Base-by-base conservation (phyloP, 2,888 invertebrate species). In the Sylvicola cinctus region DNA sequence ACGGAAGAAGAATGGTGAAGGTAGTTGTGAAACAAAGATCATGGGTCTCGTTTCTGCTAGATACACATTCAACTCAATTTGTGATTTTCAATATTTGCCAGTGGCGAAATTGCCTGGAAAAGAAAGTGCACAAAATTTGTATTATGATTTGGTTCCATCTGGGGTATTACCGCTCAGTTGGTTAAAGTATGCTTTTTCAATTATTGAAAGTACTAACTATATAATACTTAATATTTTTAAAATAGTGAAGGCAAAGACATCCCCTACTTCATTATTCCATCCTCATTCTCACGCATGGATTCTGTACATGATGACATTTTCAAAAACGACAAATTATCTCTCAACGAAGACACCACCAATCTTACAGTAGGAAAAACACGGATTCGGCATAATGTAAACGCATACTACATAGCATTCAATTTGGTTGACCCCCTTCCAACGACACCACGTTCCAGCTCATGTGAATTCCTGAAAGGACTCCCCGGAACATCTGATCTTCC, bases 81-180 rank as follows among this genome's bases (percentile, higher is more conserved):
- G 77, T 52, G 95, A 96, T 57, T 95, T 85, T 54, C 93, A 95
- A 57, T 95, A 77, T 51, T 57, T 95, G 39, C 87, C 95, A 2
- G 61, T 90, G 43, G 54, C 55, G 28, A 54, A 58, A 40, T 52
- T 63, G 40, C 48, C 51, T 13, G 41, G 53, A 33, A 43, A 43
- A 25, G 57, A 59, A 8, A 56, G 61, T 37, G 55, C 65, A 15
- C 60, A 67, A 42, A 74, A 70, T 48, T 58, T 76, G 29, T 62
- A 74, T 43, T 65, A 77, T 27, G 55, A 67, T 34, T 56, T 81
- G 33, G 49, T 76, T 34, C 81, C 81, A 1, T 43, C 48, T 14
- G 47, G 52, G 35, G 44, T 61, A 11, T 63, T 66, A 6, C 57
- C 61, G 13, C 47, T 58, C 25, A 60, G 65, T 23, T 80, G 73